Evolutionary conservation across 2,888 invertebrate species (phyloP), one percentile per base, ranked within the genome.

Genomic region (Lithophane semibrunnea): DNA sequence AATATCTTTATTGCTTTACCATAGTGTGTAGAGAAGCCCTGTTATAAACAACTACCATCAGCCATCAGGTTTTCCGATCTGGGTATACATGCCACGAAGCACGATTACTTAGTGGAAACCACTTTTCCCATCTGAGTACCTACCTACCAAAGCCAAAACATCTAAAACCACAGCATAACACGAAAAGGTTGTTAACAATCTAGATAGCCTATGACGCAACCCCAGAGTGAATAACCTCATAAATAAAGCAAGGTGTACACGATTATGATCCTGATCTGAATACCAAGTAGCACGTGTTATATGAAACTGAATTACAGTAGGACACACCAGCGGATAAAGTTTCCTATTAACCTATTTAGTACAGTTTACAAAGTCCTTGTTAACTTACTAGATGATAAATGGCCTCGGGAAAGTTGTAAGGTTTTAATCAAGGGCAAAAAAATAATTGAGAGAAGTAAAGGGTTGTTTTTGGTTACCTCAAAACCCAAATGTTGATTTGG

Each of bases 201-300:
- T 78, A 75, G 71, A 64, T 65, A 63, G 60, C 72, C 54, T 67
- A 29, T 83, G 87, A 87, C 85, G 87, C 77, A 77, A 74, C 21
- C 18, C 24, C 13, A 56, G n/a, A 44, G 70, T 75, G 79, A 86
- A 89, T 70, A 84, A 85, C 77, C 88, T 77, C 82, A 83, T 87
- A 80, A 79, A 82, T 66, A 79, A 70, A 75, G 73, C 82, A 80
- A 76, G 79, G 77, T 76, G 58, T 78, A 74, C 77, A 80, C 58
- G 60, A 69, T n/a, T 77, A 81, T 84, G 77, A 80, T 75, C 79
- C 78, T 77, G 79, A 80, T 78, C 79, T 83, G 80, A 84, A 86
- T 86, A 68, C 76, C 79, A 49, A 73, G 79, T 75, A 74, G 78
- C 88, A 86, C 85, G 81, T 86, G 84, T 79, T 80, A 24, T n/a